phyloP scores from a whole-genome alignment of 2,888 invertebrate species.

The Chrysotoxum bicinctum region DNA sequence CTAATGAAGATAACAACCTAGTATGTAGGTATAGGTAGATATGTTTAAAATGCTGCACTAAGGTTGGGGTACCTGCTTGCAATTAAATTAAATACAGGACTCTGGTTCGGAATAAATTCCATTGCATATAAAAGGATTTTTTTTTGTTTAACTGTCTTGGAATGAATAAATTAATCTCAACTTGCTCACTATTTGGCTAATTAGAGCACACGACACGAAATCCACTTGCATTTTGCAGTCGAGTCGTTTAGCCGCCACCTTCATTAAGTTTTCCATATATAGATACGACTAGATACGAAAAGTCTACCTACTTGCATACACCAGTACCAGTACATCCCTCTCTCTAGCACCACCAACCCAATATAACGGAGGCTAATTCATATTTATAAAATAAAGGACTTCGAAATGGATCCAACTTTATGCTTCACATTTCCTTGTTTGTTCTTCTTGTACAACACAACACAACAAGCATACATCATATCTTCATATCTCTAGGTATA shows the following conservation, averaged over 20 bases:
- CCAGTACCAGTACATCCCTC: background rate
- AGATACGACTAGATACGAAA: background rate
- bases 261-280: slow-evolving; percentile 19
- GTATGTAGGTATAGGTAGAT: background rate
- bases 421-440: slow-evolving; percentile 69
- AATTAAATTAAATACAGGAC: slow-evolving; percentile 25
- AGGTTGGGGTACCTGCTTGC: slow-evolving; percentile 13
- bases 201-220: slow-evolving; percentile 57
- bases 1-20: slow-evolving; percentile 4
- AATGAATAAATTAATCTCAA: slow-evolving; percentile 68
- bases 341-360: background rate
- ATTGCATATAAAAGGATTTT: background rate
- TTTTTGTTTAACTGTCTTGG: slow-evolving; percentile 20
- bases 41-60: slow-evolving; percentile 9
- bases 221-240: slow-evolving; percentile 48
- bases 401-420: slow-evolving; percentile 56
- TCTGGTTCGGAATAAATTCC: background rate
- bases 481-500: slow-evolving; percentile 21
- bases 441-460: slow-evolving; percentile 51
- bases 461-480: slow-evolving; percentile 35
- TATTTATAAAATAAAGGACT: slow-evolving; percentile 62
- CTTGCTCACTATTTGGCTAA: slow-evolving; percentile 45
- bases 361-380: slow-evolving; percentile 54
- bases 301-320: background rate
- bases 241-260: slow-evolving; percentile 41